A percentile compares a stretch with the other conserved stretches of the same genome.
Evolutionary conservation across 1,140 invertebrate genomes (phyloP).

Genomic region (Hydropsyche tenuis): DNA sequence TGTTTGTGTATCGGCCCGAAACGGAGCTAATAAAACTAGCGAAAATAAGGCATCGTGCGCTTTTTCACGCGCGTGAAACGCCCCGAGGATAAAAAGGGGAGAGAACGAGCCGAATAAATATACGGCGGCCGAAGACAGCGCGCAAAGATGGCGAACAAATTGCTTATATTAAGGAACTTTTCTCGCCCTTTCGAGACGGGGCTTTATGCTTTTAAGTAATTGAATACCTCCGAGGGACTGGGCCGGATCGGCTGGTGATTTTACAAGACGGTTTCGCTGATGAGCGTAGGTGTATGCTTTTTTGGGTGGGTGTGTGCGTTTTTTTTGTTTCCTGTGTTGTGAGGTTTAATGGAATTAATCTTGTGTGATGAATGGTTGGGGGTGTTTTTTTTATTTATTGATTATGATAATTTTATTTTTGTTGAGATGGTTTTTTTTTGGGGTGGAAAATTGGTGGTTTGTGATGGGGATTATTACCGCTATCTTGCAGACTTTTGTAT

Average conservation of each 20-base stretch:
- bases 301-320: too few relatives aligned
- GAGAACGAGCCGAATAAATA: slow-evolving; percentile 22
- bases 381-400: too few relatives aligned
- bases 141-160: slow-evolving; percentile 31
- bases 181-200: slow-evolving; percentile 36
- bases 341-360: too few relatives aligned
- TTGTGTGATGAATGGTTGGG: too few relatives aligned
- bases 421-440: too few relatives aligned
- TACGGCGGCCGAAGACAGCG: slow-evolving; percentile 5
- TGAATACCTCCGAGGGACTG: slow-evolving; percentile 30
- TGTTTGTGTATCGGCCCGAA: slow-evolving; percentile 8
- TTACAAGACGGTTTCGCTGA: too few relatives aligned
- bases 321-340: too few relatives aligned
- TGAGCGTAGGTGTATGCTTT: too few relatives aligned
- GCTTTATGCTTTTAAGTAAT: slow-evolving; percentile 44
- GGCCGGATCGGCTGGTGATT: background rate
- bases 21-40: slow-evolving; percentile 24
- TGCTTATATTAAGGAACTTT: slow-evolving; percentile 44
- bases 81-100: background rate
- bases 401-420: too few relatives aligned
- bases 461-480: too few relatives aligned
- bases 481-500: too few relatives aligned
- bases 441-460: too few relatives aligned
- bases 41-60: background rate
- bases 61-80: background rate